Evolutionary conservation across 2,797 vertebrate genomes (phyloP).

Genomic region (Sandelia bainsii): DNA sequence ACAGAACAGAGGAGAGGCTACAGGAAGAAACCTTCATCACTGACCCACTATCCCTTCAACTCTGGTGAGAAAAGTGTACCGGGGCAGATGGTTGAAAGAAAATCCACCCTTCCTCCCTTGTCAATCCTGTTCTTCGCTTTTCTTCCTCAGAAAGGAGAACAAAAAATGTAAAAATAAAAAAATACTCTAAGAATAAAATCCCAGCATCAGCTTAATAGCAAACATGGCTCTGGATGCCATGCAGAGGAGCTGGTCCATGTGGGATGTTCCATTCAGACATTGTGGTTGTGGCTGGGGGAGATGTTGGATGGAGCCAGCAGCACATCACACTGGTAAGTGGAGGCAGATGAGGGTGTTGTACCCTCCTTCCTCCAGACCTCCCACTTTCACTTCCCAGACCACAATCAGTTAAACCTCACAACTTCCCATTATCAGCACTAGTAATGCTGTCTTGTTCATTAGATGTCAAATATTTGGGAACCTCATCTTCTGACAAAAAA

Average conservation of each 20-base stretch:
- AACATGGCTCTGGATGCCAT: slow-evolving; percentile 54
- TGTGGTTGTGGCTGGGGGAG: slow-evolving; percentile 75
- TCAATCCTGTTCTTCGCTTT: slow-evolving; percentile 37
- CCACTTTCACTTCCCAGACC: slow-evolving; percentile 72
- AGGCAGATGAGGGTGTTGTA: slow-evolving; percentile 74
- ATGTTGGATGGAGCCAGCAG: slow-evolving; percentile 63
- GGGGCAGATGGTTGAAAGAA: slow-evolving; percentile 64
- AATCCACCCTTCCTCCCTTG: slow-evolving; percentile 55
- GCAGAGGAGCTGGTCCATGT: slow-evolving; percentile 51
- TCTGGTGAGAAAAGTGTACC: slow-evolving; percentile 63
- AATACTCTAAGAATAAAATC: slow-evolving; percentile 55
- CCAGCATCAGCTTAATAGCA: slow-evolving; percentile 74
- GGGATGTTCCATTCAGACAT: slow-evolving; percentile 67
- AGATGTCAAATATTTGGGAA: slow-evolving; percentile 9
- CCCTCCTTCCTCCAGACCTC: slow-evolving; percentile 66
- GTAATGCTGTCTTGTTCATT: slow-evolving; percentile 39
- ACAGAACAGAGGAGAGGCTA: slow-evolving; percentile 28
- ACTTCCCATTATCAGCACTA: slow-evolving; percentile 57
- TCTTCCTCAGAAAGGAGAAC: slow-evolving; percentile 36
- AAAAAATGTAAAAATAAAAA: slow-evolving; percentile 18
- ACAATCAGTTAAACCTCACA: slow-evolving; percentile 61
- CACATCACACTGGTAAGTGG: slow-evolving; percentile 75
- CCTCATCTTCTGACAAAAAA: background rate
- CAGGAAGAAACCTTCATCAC: slow-evolving; percentile 42
- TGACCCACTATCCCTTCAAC: slow-evolving; percentile 49